Base-by-base conservation (phyloP, 2,888 invertebrate species). In the Pseudanteris insignis region DNA sequence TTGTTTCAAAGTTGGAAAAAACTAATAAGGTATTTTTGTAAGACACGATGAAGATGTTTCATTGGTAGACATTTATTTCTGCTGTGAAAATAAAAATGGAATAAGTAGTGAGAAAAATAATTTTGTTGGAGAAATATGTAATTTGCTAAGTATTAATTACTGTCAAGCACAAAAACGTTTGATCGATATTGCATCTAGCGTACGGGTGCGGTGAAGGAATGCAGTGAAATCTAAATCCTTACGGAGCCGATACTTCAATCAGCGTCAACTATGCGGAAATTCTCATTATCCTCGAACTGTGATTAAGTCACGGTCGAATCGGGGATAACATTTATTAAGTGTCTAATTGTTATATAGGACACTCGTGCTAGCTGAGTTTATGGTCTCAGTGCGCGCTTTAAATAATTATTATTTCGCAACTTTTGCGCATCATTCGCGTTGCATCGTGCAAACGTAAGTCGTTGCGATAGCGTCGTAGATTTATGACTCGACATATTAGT, bases 401-500 rank as follows among this genome's bases (percentile, higher is more conserved):
- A 21, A 37, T 48, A 36, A 33, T 28, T 33, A 40, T 47, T 46
- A 25, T 32, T 38, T 34, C 36, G 30, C 15, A 48, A 54, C 48
- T 58, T 58, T 50, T 50, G 26, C 26, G 33, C 40, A 48, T 50
- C 44, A 43, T 44, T 57, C 37, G 24, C 14, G 26, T 44, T 30
- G 21, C 30, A 15, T 37, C 21, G 34, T 34, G 9, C 30, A 15
- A 37, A 44, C 13, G 33, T 44, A 58, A 50, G 58, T 50, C 28
- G 26, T 14, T 14, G 29, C 48, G 50, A 44, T 44, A 43, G 48
- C 48, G 9, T 33, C 48, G 25, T 25, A 48, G 50, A 58, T 58
- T 58, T 58, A 58, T 58, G 24, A 50, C 21, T 24, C 40, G 58
- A 21, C 50, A 58, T 50, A 58, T 58, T 58, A 58, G 58, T 58